Conservation (phyloP, 2,888 invertebrate species). For the Lobophora halterata region DNA sequence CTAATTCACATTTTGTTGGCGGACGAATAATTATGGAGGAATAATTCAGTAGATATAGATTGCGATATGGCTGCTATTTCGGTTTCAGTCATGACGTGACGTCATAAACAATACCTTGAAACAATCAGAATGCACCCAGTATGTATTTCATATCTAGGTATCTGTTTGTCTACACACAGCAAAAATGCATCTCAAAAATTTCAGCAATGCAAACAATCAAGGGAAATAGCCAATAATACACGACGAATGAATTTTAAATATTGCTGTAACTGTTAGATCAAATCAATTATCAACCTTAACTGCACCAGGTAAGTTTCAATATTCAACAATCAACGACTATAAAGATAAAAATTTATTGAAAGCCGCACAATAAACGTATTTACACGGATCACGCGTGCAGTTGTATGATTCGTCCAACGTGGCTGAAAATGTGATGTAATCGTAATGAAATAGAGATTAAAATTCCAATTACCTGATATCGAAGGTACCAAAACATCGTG, state of each 20-base stretch:
- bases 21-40: no score
- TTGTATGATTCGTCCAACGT: slow-evolving; percentile 10
- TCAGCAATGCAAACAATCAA: slow-evolving; percentile 31
- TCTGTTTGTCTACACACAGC: no score
- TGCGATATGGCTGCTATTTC: no score
- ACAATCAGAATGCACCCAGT: no score
- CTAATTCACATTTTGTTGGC: no score
- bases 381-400: slow-evolving; percentile 14
- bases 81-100: no score
- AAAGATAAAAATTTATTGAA: slow-evolving; percentile 8
- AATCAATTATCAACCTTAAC: slow-evolving; percentile 10
- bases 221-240: slow-evolving; percentile 30
- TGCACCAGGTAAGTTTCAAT: background rate
- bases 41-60: no score
- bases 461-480: slow-evolving; percentile 81
- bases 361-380: slow-evolving; percentile 4
- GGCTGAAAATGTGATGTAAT: slow-evolving; percentile 12
- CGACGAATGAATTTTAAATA: slow-evolving; percentile 18
- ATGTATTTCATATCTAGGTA: no score
- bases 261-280: background rate
- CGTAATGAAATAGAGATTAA: slow-evolving; percentile 6
- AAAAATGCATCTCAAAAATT: background rate
- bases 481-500: slow-evolving; percentile 88
- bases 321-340: background rate
- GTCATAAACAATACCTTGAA: no score